Evolutionary conservation across 2,797 vertebrate genomes (phyloP).

Genomic region (Sternarchorhynchus goeldii): DNA sequence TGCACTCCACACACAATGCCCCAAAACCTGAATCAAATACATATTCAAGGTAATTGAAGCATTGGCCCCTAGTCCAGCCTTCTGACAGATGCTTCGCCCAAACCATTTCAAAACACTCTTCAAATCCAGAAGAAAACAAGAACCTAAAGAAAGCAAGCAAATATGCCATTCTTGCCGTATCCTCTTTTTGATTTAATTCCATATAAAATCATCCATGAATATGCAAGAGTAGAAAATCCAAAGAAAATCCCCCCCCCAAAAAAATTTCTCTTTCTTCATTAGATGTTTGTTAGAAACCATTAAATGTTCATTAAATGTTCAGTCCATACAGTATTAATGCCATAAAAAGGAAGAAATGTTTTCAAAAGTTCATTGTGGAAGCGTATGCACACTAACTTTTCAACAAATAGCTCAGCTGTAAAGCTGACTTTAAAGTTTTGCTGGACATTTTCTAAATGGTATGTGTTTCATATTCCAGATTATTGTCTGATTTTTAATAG

Average conservation of each 20-base stretch:
- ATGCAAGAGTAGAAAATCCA: neutral
- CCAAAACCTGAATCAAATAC: conserved; percentile 52
- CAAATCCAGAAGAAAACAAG: conserved; percentile 38
- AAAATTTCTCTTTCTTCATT: neutral
- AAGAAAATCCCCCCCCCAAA: neutral
- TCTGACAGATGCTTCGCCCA: conserved; percentile 2
- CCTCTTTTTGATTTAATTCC: conserved; percentile 16
- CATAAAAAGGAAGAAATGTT: neutral
- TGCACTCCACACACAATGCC: conserved; percentile 46
- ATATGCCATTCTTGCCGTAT: conserved; percentile 19
- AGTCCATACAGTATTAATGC: conserved; percentile 12
- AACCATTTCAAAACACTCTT: conserved; percentile 18
- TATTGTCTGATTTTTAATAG: neutral
- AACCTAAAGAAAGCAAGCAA: conserved; percentile 33
- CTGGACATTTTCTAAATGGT: too few species aligned
- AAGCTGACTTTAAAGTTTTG: too few species aligned
- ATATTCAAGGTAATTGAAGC: conserved; percentile 50
- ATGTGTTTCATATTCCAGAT: too few species aligned
- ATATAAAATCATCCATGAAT: conserved; percentile 9
- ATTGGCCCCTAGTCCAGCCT: conserved; percentile 33
- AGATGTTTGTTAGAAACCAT: too few species aligned
- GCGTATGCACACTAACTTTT: too few species aligned
- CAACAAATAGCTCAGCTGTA: too few species aligned
- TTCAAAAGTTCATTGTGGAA: too few species aligned
- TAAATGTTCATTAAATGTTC: neutral